Conservation (phyloP, 1,140 invertebrate genomes). For the Chrysopa pallens region DNA sequence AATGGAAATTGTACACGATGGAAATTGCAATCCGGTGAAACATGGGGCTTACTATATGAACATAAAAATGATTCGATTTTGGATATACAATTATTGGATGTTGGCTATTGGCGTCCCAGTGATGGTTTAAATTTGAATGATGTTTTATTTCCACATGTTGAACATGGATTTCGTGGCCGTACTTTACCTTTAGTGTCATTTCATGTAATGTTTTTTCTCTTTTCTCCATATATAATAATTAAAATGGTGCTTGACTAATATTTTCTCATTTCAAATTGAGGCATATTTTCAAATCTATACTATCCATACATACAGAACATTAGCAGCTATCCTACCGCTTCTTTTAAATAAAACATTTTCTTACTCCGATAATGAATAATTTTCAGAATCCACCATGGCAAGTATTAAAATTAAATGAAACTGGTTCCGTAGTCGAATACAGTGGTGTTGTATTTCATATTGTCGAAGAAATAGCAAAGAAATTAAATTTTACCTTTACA, state of each 20-base stretch:
- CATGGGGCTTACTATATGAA: slow-evolving; percentile 36
- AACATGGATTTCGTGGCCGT: slow-evolving; percentile 58
- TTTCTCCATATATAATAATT: background rate
- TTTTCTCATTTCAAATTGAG: too few species aligned
- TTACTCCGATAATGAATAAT: too few species aligned
- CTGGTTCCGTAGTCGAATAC: slow-evolving; percentile 32
- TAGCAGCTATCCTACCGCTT: too few species aligned
- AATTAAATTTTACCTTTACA: slow-evolving; percentile 60
- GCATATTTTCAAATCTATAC: too few species aligned
- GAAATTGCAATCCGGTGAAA: slow-evolving; percentile 43
- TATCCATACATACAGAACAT: too few species aligned
- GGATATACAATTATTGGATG: slow-evolving; percentile 28
- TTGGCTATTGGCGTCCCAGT: slow-evolving; percentile 53
- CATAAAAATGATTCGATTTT: slow-evolving; percentile 4
- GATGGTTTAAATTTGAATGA: slow-evolving; percentile 46
- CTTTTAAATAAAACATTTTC: too few species aligned
- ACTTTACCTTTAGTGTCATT: slow-evolving; percentile 44
- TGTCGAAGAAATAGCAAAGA: slow-evolving; percentile 50
- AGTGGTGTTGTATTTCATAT: slow-evolving; percentile 65
- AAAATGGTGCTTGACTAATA: too few species aligned
- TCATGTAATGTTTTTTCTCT: slow-evolving; percentile 32
- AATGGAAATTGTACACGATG: slow-evolving; percentile 48
- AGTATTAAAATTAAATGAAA: slow-evolving; percentile 35
- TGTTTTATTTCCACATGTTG: slow-evolving; percentile 58
- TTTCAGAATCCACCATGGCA: slow-evolving; percentile 75